Conservation (phyloP, 1,140 invertebrate genomes). For the Trinorchestia longiramus region DNA sequence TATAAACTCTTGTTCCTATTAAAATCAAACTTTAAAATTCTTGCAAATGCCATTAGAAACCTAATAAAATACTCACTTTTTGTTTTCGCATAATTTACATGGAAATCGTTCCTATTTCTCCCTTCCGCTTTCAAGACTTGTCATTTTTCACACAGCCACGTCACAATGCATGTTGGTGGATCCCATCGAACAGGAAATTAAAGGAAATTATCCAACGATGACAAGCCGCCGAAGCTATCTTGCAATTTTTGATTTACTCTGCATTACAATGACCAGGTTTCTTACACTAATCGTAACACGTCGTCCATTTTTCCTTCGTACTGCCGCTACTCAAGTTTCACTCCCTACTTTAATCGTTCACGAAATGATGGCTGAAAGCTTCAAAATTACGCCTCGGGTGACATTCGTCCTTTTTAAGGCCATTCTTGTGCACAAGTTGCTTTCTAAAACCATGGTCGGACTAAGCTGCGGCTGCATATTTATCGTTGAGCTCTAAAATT, state of each 20-base stretch:
- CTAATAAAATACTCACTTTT: background rate
- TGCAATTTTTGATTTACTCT: background rate
- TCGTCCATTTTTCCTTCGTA: background rate
- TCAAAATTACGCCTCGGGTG: background rate
- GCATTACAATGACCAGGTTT: background rate
- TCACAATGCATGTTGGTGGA: background rate
- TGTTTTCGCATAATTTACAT: background rate
- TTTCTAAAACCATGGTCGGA: background rate
- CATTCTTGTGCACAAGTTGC: background rate
- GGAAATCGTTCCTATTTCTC: background rate
- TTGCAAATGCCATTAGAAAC: background rate
- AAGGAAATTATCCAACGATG: background rate
- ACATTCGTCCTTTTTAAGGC: background rate
- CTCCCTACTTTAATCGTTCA: background rate
- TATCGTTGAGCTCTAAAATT: background rate
- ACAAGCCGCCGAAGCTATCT: background rate
- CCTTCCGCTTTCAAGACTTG: background rate
- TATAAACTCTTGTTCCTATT: background rate
- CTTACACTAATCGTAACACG: background rate
- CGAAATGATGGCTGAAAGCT: background rate
- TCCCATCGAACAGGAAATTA: background rate
- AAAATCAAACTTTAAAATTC: background rate
- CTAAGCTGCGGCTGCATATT: background rate
- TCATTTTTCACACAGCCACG: background rate
- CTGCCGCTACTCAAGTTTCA: background rate